Evolutionary conservation across 2,113 vertebrate species (phyloP).

Genomic region (Phrynocephalus versicolor): DNA sequence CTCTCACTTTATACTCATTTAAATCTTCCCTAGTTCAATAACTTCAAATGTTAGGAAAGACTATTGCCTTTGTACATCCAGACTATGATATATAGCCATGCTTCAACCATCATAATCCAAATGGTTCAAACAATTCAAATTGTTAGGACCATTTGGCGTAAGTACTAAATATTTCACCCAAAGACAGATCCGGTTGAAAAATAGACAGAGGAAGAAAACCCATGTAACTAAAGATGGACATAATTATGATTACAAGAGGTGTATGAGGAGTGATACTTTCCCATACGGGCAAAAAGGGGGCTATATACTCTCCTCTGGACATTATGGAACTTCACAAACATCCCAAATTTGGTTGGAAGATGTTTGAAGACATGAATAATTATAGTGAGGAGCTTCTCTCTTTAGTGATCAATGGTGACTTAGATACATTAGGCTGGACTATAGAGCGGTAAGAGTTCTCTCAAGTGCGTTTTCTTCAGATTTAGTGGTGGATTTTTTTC

Average conservation of each 20-base stretch:
- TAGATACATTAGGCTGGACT: too few relatives aligned
- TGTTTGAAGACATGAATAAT: too few relatives aligned
- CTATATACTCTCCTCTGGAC: too few relatives aligned
- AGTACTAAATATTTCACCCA: not conserved
- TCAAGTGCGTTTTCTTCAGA: too few relatives aligned
- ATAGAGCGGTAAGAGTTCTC: too few relatives aligned
- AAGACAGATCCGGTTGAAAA: not conserved
- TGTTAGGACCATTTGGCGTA: not conserved
- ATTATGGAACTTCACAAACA: too few relatives aligned
- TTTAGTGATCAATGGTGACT: too few relatives aligned
- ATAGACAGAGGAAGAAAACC: not conserved
- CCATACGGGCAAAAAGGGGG: too few relatives aligned
- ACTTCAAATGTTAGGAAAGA: not conserved
- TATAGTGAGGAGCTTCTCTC: too few relatives aligned
- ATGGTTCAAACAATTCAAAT: conserved; percentile 29
- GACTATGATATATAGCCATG: not conserved
- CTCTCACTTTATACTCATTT: not conserved
- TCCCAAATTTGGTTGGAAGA: too few relatives aligned
- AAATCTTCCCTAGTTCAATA: conserved; percentile 9
- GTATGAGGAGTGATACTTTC: too few relatives aligned
- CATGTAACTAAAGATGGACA: not conserved
- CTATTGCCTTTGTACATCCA: not conserved
- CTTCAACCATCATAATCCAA: conserved; percentile 22
- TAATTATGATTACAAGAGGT: not conserved
- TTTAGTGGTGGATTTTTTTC: too few relatives aligned